Conservation (phyloP, 2,797 vertebrate species). For the Tachyglossus aculeatus region DNA sequence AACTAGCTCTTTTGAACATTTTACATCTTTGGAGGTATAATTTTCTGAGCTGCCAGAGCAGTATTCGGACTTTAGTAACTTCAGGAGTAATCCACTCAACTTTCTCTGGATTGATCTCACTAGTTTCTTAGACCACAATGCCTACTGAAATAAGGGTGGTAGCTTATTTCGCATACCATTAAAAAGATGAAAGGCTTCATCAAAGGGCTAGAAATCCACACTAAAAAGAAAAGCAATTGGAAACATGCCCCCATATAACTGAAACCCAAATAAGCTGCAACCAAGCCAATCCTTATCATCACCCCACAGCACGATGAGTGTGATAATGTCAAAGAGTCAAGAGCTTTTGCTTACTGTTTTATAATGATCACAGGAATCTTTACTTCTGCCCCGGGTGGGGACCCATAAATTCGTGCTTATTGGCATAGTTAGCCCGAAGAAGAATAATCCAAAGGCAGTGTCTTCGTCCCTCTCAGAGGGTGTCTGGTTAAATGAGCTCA, state of each 20-base stretch:
- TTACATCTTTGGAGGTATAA: no score
- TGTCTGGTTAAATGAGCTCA: constrained; percentile 48
- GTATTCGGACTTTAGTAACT: no score
- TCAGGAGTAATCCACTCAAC: no score
- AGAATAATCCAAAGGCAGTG: not conserved
- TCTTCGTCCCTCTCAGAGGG: constrained; percentile 34
- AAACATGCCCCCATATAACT: not conserved
- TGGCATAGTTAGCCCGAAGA: constrained; percentile 71
- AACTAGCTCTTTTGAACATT: no score
- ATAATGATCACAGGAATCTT: constrained; percentile 83
- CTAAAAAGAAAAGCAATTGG: not conserved
- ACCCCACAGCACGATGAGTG: constrained; percentile 7
- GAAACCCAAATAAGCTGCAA: not conserved
- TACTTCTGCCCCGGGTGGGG: constrained; percentile 82
- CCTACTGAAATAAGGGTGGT: not conserved
- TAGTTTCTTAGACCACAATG: no score
- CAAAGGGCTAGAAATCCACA: not conserved
- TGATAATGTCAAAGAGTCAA: not conserved
- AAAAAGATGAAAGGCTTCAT: not conserved
- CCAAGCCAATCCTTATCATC: not conserved
- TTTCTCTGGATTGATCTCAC: no score
- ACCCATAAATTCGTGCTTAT: constrained; percentile 71
- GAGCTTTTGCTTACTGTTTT: constrained; percentile 83
- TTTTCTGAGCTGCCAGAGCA: no score
- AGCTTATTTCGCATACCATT: rapidly evolving